These are phyloP conservation scores for Abscondita cerata DNA, from an alignment of 2,888 invertebrate species.

Conservation along the genomic window DNA sequence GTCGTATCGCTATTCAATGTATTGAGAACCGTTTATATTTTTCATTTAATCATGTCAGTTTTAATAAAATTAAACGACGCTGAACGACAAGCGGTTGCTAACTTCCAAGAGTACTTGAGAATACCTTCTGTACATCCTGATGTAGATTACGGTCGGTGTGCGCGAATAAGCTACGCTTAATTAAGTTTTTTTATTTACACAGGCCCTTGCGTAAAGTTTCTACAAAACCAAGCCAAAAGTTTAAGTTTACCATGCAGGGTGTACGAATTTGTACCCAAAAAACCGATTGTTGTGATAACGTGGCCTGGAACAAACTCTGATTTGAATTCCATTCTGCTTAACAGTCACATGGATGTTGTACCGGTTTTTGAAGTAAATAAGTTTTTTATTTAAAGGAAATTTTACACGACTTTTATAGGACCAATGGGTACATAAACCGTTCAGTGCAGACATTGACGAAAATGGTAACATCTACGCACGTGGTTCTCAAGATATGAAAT, in stretches of 20 bases:
- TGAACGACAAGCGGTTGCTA: conserved; percentile 67
- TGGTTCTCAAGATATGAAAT: conserved; percentile 85
- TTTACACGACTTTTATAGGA: conserved; percentile 67
- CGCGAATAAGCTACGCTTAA: not conserved
- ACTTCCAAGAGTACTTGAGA: conserved; percentile 83
- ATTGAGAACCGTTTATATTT: too few relatives aligned
- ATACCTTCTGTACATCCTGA: conserved; percentile 90
- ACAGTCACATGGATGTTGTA: conserved; percentile 97
- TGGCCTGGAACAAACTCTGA: conserved; percentile 79
- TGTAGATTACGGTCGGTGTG: conserved; percentile 79
- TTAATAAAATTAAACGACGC: conserved; percentile 3
- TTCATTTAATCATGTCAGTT: too few relatives aligned
- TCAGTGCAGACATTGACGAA: conserved; percentile 83
- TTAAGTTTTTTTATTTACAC: conserved; percentile 42
- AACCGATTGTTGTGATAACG: conserved; percentile 84
- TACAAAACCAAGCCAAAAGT: conserved; percentile 71
- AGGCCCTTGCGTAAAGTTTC: conserved; percentile 75
- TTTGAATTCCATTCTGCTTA: conserved; percentile 78
- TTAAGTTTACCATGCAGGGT: conserved; percentile 69
- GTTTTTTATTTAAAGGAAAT: not conserved
- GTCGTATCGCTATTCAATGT: too few relatives aligned
- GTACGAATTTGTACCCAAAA: conserved; percentile 62
- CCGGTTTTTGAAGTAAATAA: conserved; percentile 75
- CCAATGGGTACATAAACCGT: conserved; percentile 90
- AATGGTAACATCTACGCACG: conserved; percentile 86